These are phyloP conservation scores for Myotis myotis DNA, from an alignment of 2,797 vertebrate species.

Conservation along the genomic window DNA sequence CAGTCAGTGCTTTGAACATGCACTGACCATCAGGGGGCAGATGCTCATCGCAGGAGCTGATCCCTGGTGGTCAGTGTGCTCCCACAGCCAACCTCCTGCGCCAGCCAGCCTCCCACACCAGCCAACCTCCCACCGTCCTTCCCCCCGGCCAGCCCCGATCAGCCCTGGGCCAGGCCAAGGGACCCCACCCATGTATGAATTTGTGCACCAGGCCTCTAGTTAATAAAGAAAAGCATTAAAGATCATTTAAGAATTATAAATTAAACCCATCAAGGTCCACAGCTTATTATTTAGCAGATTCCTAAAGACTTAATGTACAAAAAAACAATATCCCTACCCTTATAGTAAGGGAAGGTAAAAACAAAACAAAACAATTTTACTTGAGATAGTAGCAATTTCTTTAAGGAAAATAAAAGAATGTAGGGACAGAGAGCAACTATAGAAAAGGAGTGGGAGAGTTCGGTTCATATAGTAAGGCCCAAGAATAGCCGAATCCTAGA, in stretches of 20 bases:
- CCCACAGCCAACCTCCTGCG: no score
- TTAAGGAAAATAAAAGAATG: neutral
- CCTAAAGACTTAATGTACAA: neutral
- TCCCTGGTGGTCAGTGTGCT: no score
- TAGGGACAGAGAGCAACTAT: neutral
- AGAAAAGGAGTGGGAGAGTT: neutral
- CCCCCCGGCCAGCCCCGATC: no score
- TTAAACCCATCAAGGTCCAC: neutral
- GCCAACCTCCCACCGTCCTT: no score
- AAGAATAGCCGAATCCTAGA: rapidly evolving
- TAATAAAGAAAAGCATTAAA: neutral
- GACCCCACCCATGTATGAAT: no score
- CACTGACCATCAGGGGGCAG: no score
- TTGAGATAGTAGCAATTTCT: neutral
- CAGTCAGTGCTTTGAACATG: no score
- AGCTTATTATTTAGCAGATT: neutral
- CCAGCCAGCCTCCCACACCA: no score
- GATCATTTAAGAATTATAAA: neutral
- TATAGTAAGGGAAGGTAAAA: neutral
- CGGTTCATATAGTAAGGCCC: neutral
- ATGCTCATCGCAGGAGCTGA: no score
- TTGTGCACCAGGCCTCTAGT: no score
- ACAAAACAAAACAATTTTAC: neutral
- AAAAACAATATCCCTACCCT: neutral
- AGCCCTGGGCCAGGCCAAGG: no score